Evolutionary conservation across 1,140 invertebrate species (phyloP).

Genomic region (Sweltsa coloradensis): DNA sequence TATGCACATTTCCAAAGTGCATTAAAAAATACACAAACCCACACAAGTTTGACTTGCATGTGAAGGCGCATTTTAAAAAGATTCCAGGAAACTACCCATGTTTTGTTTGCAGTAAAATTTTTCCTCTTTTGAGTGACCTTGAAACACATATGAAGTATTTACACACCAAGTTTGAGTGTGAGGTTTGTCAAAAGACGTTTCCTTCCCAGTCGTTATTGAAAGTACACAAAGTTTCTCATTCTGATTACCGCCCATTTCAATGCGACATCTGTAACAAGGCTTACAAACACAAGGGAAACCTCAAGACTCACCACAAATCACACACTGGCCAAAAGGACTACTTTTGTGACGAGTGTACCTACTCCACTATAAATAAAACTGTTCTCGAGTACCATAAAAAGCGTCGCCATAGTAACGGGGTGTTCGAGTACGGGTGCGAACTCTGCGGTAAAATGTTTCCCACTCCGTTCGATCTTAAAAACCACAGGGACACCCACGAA

Average conservation of each 20-base stretch:
- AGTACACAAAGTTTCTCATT: conserved; percentile 27
- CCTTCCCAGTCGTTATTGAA: conserved; percentile 27
- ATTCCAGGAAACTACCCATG: too few relatives aligned
- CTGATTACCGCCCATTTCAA: conserved; percentile 44
- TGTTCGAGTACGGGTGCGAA: conserved; percentile 1
- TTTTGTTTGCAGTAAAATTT: too few relatives aligned
- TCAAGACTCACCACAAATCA: conserved; percentile 1
- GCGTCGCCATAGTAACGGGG: neutral
- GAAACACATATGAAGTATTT: too few relatives aligned
- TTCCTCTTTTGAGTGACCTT: too few relatives aligned
- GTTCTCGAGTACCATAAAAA: neutral
- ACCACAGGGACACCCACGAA: neutral
- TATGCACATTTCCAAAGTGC: too few relatives aligned
- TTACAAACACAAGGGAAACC: conserved; percentile 49
- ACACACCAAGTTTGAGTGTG: too few relatives aligned
- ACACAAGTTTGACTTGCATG: too few relatives aligned
- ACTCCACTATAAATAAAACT: neutral
- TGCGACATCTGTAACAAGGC: conserved; percentile 52
- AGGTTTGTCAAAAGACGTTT: conserved; percentile 47
- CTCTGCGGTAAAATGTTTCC: conserved; percentile 3
- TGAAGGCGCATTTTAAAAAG: too few relatives aligned
- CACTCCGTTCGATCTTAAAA: neutral
- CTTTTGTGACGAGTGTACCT: conserved; percentile 3
- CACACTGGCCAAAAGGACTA: neutral
- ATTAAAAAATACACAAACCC: too few relatives aligned